A percentile compares a stretch with the other conserved stretches of the same genome.
Conservation (phyloP, 1,140 invertebrate genomes). For the Polyergus mexicanus region DNA sequence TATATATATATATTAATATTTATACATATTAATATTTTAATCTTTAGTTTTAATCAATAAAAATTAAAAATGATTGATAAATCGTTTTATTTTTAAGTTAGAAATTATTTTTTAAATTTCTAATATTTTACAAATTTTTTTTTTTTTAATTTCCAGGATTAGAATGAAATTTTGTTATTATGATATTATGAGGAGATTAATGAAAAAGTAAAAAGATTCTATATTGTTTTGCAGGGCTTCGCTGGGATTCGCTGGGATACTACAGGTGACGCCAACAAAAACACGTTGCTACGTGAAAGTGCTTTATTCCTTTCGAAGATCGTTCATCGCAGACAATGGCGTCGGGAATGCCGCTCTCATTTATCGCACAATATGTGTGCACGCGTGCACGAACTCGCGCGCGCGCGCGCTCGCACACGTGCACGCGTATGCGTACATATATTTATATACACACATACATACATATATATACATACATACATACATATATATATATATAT, state of each 20-base stretch:
- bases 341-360: slow-evolving; percentile 76
- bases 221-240: neutral
- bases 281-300: slow-evolving; percentile 76
- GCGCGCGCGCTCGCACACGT: slow-evolving; percentile 24
- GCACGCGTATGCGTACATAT: slow-evolving; percentile 24
- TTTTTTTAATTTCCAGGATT: neutral
- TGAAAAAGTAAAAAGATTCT: neutral
- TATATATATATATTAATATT: neutral
- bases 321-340: slow-evolving; percentile 77
- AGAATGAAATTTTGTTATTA: neutral
- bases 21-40: neutral
- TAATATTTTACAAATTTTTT: neutral
- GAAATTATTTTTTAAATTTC: neutral
- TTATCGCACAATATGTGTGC: slow-evolving; percentile 71
- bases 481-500: neutral
- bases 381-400: slow-evolving; percentile 68
- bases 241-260: neutral
- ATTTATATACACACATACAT: slow-evolving; percentile 65
- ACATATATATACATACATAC: slow-evolving; percentile 31
- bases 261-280: slow-evolving; percentile 55
- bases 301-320: slow-evolving; percentile 78
- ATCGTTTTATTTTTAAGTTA: neutral
- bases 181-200: neutral
- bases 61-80: neutral
- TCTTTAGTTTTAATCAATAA: neutral